Base-by-base conservation (phyloP, 2,888 invertebrate genomes). In the Xestia xanthographa region DNA sequence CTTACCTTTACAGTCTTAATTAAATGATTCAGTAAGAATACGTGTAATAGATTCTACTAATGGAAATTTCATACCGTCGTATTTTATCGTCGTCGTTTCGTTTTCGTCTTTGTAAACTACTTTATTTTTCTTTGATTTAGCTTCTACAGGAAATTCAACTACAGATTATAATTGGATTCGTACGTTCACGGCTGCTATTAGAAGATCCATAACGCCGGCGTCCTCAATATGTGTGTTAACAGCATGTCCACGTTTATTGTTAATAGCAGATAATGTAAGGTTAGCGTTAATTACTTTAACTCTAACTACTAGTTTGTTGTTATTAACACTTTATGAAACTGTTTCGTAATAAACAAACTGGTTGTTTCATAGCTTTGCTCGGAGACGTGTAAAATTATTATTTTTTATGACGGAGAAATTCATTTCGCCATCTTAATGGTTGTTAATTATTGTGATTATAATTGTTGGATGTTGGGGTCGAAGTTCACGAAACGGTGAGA, bases 251-350 rank as follows among this genome's bases (percentile, higher is more conserved):
- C 87, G 87, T 91, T 91, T 91, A 91, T 91, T 92, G 91, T 92
- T 93, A 92, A 91, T 92, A 87, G 91, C 90, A 89, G 89, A 90
- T 93, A 92, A 92, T 92, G 85, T 88, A 89, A 89, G 90, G 91
- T 90, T 92, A 86, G 83, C 85, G 90, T 92, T 92, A 93, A 92
- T 93, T 92, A 92, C 91, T 92, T 91, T 85, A 84, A 86, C 86
- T 90, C 88, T 92, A 92, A 93, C 91, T 90, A 90, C 90, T 87
- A 89, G 89, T 90, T 83, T 85, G 82, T 87, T 84, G 90, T 90
- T 89, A 92, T 93, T 92, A 93, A 92, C 92, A 89, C 89, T 89
- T 89, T 90, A 92, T 90, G 89, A 89, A 86, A 89, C 87, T 86
- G 89, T 92, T 91, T 89, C 90, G 87, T 90, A 90, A 90, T 87